Evolutionary conservation across 2,113 vertebrate species (phyloP), one percentile per base, ranked within the genome.

Genomic region (Thamnaconus septentrionalis): DNA sequence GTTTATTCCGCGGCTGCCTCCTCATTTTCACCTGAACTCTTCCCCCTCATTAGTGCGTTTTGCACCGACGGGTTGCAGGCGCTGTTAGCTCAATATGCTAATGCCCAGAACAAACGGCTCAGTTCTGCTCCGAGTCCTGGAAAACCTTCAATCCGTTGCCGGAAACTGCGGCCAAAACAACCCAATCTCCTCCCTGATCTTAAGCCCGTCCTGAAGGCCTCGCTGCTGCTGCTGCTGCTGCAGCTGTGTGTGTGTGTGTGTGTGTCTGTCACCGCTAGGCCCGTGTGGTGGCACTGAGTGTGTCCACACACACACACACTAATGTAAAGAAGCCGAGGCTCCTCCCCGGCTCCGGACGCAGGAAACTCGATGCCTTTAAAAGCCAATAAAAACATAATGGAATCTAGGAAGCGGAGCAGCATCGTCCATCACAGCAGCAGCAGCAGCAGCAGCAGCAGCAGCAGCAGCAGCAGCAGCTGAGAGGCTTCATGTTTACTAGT

Each of bases 361-460:
- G 63, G 89, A 89, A 90, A 90, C 82, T 70, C 4, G 85, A 90
- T 86, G 76, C 87, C 82, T 84, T 85, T 90, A 86, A 90, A 88
- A 90, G 89, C 85, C 86, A 88, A 90, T 90, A 84, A 89, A 89
- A 85, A 76, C 82, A 90, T 89, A 87, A 90, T 89, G 89, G 87
- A 85, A 88, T 86, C 79, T 83, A 71, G 88, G 79, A 85, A 85
- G 80, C 70, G 4, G 75, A 84, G 82, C 69, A 75, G 78, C 74
- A 69, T 68, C 57, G 75, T 78, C 81, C 82, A 84, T 87, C 87
- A 75, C 73, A 53, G 67, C 81, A 42, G 18, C 18, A 31, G 18
- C 18, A 31, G 18, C 18, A 31, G 18, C 18, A 31, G 18, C 18
- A 31, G 18, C 18, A 31, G 18, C 18, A 31, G 18, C 18, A 31